Conservation (phyloP, 2,113 vertebrate genomes). For the Cynopterus brachyotis region DNA sequence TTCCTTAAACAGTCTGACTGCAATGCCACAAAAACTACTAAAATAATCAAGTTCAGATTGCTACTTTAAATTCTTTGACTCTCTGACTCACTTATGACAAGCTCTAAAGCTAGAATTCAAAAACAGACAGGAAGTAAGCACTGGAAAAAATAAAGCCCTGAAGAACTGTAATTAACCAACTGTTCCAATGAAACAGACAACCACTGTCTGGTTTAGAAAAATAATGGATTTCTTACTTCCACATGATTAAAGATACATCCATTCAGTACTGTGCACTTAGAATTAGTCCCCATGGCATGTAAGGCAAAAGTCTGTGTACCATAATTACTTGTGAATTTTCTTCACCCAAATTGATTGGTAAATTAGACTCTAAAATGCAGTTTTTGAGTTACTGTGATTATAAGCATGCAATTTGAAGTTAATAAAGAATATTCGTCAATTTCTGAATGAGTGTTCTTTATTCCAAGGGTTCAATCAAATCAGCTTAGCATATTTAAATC, state of each 20-base stretch:
- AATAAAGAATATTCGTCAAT: not conserved
- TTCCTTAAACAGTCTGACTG: not conserved
- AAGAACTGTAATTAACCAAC: conserved; percentile 63
- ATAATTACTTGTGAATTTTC: not conserved
- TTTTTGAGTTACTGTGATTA: not conserved
- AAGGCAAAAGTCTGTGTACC: not conserved
- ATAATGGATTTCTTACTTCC: conserved; percentile 66
- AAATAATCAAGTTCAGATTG: not conserved
- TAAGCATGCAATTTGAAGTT: not conserved
- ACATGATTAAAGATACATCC: conserved; percentile 62
- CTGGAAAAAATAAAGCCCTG: conserved; percentile 45
- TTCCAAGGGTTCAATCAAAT: not conserved
- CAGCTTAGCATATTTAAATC: not conserved
- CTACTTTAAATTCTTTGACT: not conserved
- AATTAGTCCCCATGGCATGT: not conserved
- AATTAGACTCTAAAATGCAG: not conserved
- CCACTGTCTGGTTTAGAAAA: conserved; percentile 62
- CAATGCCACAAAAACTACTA: not conserved
- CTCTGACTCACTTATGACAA: conserved; percentile 10
- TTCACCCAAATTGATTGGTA: not conserved
- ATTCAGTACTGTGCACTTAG: not conserved
- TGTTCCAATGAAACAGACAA: conserved; percentile 56
- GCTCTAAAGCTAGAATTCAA: conserved; percentile 15
- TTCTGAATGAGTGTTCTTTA: not conserved
- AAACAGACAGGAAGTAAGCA: not conserved